Evolutionary conservation across 2,888 invertebrate species (phyloP).

Genomic region (Drosophila barbarae): DNA sequence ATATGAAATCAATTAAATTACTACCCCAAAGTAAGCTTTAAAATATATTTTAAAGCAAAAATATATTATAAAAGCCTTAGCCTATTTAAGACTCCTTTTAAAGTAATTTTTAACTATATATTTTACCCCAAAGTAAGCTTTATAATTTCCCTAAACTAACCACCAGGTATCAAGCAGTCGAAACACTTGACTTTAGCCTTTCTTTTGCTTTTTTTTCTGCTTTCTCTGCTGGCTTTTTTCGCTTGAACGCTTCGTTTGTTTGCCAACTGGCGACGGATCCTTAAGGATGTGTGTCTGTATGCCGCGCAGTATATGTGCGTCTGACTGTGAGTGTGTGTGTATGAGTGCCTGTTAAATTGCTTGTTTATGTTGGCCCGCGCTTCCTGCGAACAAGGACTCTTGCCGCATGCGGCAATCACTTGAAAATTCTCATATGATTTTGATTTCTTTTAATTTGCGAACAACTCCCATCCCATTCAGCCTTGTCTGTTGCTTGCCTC

Average conservation of each 20-base stretch:
- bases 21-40: background rate
- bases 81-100: background rate
- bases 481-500: constrained; percentile 2
- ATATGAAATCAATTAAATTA: background rate
- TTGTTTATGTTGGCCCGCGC: constrained; percentile 66
- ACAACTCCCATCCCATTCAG: constrained; percentile 26
- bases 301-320: background rate
- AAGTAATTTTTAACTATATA: too few species aligned
- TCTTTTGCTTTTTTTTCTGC: constrained; percentile 5
- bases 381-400: constrained; percentile 40
- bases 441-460: constrained; percentile 71
- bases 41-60: too few species aligned
- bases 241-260: constrained; percentile 75
- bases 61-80: background rate
- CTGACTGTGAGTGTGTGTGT: constrained; percentile 20
- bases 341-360: constrained; percentile 65
- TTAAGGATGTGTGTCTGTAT: constrained; percentile 18
- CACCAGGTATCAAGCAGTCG: background rate
- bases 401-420: constrained; percentile 56
- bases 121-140: too few species aligned
- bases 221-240: constrained; percentile 59
- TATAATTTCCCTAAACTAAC: background rate
- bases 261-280: constrained; percentile 65
- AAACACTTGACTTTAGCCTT: background rate
- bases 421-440: constrained; percentile 69